phyloP scores from a whole-genome alignment of 53 echinoderm and acorn worm genomes.

The Henricia sp. region DNA sequence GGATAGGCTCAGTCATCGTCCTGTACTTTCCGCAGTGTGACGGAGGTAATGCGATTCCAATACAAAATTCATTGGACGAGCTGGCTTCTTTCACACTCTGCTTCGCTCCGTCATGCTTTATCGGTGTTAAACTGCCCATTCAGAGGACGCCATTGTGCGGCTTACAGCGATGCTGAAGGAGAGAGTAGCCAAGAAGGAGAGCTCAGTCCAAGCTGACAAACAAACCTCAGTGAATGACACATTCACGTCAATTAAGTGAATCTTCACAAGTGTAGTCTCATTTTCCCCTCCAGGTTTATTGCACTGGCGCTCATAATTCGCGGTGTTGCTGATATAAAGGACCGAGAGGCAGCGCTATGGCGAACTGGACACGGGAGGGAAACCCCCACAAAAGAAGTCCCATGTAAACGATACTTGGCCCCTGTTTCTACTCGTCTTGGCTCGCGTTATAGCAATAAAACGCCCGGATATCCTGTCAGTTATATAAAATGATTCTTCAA shows the following conservation, averaged over 20 bases:
- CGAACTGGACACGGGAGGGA: slow-evolving; percentile 5
- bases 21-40: slow-evolving; percentile 37
- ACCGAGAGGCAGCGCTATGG: background rate
- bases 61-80: slow-evolving; percentile 56
- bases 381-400: slow-evolving; percentile 16
- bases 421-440: slow-evolving; percentile 34
- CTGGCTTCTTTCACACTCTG: background rate
- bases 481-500: slow-evolving; percentile 50
- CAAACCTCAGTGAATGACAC: slow-evolving; percentile 56
- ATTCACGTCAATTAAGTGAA: slow-evolving; percentile 45
- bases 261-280: slow-evolving; percentile 16
- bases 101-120: slow-evolving; percentile 17
- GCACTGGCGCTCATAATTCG: slow-evolving; percentile 19
- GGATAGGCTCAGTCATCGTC: background rate
- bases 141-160: slow-evolving; percentile 15
- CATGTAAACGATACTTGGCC: slow-evolving; percentile 52
- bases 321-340: slow-evolving; percentile 6
- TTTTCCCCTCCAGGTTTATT: slow-evolving; percentile 39
- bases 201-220: background rate
- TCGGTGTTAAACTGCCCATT: slow-evolving; percentile 36
- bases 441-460: slow-evolving; percentile 4
- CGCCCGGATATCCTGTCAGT: slow-evolving; percentile 60
- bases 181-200: background rate
- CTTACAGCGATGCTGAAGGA: slow-evolving; percentile 16
- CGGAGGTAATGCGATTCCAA: slow-evolving; percentile 54